A percentile compares a stretch with the other conserved stretches of the same genome.
Evolutionary conservation across 2,113 vertebrate species (phyloP).

Genomic region (Synchiropus splendidus): DNA sequence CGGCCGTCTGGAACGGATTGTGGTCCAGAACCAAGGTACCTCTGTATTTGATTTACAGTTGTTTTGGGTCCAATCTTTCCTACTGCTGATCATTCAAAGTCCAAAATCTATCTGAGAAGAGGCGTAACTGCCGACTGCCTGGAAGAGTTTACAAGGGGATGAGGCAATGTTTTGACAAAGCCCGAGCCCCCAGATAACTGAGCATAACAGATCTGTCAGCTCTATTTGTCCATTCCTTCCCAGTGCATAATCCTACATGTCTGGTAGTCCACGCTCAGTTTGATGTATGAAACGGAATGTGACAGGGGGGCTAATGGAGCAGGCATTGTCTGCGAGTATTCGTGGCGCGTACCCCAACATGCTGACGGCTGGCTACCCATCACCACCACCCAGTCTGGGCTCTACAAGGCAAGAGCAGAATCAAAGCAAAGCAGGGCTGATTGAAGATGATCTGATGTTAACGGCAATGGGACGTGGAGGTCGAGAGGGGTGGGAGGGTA

Average conservation of each 20-base stretch:
- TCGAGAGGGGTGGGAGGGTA: neutral
- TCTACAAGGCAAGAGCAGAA: conserved; percentile 27
- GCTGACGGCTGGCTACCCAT: conserved; percentile 20
- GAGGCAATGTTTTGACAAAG: conserved; percentile 50
- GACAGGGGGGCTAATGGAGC: conserved; percentile 52
- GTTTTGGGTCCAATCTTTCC: too few relatives aligned
- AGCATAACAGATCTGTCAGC: conserved; percentile 53
- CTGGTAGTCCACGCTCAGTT: conserved; percentile 39
- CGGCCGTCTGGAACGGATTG: too few relatives aligned
- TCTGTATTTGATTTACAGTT: too few relatives aligned
- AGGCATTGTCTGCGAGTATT: conserved; percentile 39
- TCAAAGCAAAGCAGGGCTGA: conserved; percentile 41
- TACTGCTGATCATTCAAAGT: too few relatives aligned
- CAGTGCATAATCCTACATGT: conserved; percentile 53
- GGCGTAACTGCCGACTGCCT: too few relatives aligned
- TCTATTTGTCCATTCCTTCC: conserved; percentile 51
- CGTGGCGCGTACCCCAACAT: conserved; percentile 20
- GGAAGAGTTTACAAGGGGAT: conserved; percentile 22
- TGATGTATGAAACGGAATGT: conserved; percentile 45
- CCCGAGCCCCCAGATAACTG: conserved; percentile 37
- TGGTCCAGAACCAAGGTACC: too few relatives aligned
- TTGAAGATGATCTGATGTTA: conserved; percentile 40
- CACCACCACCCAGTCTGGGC: conserved; percentile 10
- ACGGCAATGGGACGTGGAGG: conserved; percentile 42
- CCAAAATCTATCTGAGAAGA: too few relatives aligned